Conservation (phyloP, 2,113 vertebrate genomes). For the Tachycineta bicolor region DNA sequence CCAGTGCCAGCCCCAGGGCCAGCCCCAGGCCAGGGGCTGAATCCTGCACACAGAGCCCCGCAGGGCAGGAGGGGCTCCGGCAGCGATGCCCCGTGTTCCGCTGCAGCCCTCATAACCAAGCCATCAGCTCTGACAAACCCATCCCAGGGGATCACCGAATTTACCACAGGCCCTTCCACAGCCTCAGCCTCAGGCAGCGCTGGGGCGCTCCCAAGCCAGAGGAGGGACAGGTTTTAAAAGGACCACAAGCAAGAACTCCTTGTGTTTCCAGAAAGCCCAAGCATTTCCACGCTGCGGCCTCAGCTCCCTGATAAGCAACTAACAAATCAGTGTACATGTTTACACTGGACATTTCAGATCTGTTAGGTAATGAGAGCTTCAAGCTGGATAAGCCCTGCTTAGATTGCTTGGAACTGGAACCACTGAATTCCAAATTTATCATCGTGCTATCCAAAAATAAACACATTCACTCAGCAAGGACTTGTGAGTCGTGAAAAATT, state of each 20-base stretch:
- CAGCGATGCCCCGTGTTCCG: fast-evolving
- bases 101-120: fast-evolving
- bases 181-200: not conserved
- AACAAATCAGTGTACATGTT: not conserved
- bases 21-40: not conserved
- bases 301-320: not conserved
- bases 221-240: not conserved
- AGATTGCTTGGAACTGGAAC: not conserved
- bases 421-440: not conserved
- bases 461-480: not conserved
- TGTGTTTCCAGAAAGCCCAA: constrained; percentile 14
- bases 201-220: not conserved
- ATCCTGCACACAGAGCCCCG: fast-evolving
- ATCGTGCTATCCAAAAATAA: not conserved
- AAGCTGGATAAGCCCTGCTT: not conserved
- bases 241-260: not conserved
- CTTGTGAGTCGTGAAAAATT: not conserved
- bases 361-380: not conserved
- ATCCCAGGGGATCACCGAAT: fast-evolving
- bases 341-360: not conserved
- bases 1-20: not conserved
- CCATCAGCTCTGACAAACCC: fast-evolving
- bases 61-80: not conserved
- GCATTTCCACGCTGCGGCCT: not conserved
- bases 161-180: not conserved